Conservation (phyloP, 2,113 vertebrate species). For the Tursiops truncatus region DNA sequence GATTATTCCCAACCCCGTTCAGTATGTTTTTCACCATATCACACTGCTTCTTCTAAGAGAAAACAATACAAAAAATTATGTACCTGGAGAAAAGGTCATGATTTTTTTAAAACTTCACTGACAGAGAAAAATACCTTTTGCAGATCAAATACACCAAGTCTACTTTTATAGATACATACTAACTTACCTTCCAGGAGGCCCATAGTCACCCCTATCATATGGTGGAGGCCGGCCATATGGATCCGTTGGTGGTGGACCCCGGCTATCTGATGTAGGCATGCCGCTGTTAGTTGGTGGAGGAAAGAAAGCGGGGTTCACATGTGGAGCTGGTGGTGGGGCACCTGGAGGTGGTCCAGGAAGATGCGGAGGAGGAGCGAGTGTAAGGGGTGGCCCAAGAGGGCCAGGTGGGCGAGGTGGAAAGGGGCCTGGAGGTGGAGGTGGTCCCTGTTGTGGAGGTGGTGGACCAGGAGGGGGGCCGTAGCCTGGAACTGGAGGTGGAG, state of each 20-base stretch:
- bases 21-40: background rate
- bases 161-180: background rate
- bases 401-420: slow-evolving; percentile 96
- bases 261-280: slow-evolving; percentile 94
- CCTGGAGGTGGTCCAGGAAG: slow-evolving; percentile 97
- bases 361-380: slow-evolving; percentile 96
- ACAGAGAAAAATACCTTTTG: background rate
- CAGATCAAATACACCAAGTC: background rate
- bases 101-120: background rate
- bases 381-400: slow-evolving; percentile 95
- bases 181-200: slow-evolving; percentile 95
- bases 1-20: background rate
- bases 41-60: background rate
- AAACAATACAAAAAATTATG: background rate
- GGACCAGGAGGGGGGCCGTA: slow-evolving; percentile 95
- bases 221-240: slow-evolving; percentile 96
- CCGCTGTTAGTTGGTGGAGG: slow-evolving; percentile 96
- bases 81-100: background rate
- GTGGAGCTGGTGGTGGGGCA: slow-evolving; percentile 96
- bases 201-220: slow-evolving; percentile 97
- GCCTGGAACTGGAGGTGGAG: slow-evolving; percentile 96
- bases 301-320: slow-evolving; percentile 99
- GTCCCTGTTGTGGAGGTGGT: slow-evolving; percentile 96
- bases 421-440: slow-evolving; percentile 94
- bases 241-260: slow-evolving; percentile 95